These are phyloP conservation scores for Chloromyia formosa DNA, from an alignment of 2,888 invertebrate genomes.

Conservation along the genomic window DNA sequence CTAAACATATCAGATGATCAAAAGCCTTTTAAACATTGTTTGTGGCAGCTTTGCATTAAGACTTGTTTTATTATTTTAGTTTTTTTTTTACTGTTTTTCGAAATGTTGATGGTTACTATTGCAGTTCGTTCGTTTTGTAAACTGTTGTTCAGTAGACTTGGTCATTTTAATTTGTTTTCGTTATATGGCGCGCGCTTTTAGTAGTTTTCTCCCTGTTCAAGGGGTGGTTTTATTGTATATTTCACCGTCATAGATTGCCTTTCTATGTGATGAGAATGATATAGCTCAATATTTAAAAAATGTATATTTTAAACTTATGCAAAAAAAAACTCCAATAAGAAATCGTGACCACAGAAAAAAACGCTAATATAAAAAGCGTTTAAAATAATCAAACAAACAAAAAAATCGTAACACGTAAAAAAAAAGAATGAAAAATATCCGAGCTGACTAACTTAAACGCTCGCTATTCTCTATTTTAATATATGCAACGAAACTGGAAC, in stretches of 20 bases:
- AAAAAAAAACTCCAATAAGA: background rate
- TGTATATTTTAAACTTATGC: constrained; percentile 5
- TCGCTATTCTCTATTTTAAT: constrained; percentile 1
- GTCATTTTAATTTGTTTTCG: background rate
- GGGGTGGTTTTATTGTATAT: no score
- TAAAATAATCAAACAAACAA: constrained; percentile 12
- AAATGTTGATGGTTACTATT: background rate
- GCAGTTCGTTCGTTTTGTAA: background rate
- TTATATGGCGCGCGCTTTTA: background rate
- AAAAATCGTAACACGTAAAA: constrained; percentile 19
- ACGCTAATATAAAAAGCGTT: constrained; percentile 13
- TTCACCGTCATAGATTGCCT: background rate
- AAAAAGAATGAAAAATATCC: constrained; percentile 12
- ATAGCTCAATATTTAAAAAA: constrained; percentile 35
- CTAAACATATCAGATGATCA: constrained; percentile 7
- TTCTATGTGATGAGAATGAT: constrained; percentile 25
- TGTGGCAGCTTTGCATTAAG: constrained; percentile 19
- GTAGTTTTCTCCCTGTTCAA: background rate
- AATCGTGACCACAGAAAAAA: background rate
- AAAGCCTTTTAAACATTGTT: constrained; percentile 38
- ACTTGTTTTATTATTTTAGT: background rate
- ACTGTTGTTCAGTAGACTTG: constrained; percentile 6
- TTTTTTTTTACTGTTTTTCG: background rate
- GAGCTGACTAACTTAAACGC: constrained; percentile 5
- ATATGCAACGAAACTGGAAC: background rate